Conservation (phyloP, 2,797 vertebrate species). For the Glyptemys insculpta region DNA sequence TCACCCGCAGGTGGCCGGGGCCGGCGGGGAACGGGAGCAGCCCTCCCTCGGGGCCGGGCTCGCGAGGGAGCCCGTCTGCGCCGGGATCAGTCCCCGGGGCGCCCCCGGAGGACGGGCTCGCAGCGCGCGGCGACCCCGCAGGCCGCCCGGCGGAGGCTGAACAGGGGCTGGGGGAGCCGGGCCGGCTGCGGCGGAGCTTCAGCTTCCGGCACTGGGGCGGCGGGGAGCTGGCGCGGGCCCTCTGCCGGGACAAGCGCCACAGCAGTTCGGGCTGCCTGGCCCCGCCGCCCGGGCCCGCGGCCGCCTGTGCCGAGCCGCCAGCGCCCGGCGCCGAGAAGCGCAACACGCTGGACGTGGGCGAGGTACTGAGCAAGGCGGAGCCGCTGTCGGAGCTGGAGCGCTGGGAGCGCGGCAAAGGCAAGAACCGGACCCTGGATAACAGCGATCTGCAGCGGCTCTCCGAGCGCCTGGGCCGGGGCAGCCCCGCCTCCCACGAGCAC, state of each 20-base stretch:
- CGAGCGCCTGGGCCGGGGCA: conserved; percentile 79
- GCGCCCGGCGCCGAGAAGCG: conserved; percentile 78
- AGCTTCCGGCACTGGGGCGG: conserved; percentile 92
- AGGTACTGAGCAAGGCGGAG: conserved; percentile 85
- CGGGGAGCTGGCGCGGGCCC: conserved; percentile 80
- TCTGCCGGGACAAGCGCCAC: conserved; percentile 86
- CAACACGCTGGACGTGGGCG: conserved; percentile 87
- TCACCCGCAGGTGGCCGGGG: neutral
- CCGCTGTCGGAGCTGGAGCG: conserved; percentile 82
- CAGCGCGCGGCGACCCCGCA: neutral
- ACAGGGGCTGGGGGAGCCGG: conserved; percentile 65
- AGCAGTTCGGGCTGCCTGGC: conserved; percentile 88
- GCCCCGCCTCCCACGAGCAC: conserved; percentile 79
- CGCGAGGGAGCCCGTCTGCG: no score
- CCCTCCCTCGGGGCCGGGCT: no score
- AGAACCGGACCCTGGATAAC: conserved; percentile 94
- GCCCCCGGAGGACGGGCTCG: no score
- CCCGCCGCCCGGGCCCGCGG: neutral
- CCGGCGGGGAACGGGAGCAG: neutral
- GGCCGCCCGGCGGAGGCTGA: neutral
- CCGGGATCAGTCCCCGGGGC: no score
- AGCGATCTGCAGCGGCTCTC: conserved; percentile 89
- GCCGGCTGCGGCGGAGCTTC: conserved; percentile 88
- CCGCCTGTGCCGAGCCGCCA: neutral
- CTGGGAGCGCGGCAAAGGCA: conserved; percentile 86